A percentile compares a stretch with the other conserved stretches of the same genome.
Conservation (phyloP, 2,888 invertebrate species). For the Cheilosia urbana region DNA sequence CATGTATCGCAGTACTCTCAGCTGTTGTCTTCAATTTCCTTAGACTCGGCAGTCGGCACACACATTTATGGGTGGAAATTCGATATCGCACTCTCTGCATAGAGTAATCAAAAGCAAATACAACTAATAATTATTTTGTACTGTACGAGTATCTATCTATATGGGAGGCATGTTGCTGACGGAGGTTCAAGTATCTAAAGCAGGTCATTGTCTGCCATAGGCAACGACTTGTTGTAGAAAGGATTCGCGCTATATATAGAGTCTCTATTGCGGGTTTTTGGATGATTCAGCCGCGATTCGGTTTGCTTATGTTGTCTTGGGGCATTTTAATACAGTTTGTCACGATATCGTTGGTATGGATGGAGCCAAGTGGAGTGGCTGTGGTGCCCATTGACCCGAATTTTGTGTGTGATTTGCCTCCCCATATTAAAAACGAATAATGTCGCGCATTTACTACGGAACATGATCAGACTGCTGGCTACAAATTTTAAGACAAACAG, state of each 20-base stretch:
- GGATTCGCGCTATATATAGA: constrained; percentile 62
- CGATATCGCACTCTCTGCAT: constrained; percentile 65
- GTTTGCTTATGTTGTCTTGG: constrained; percentile 63
- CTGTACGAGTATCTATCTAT: constrained; percentile 18
- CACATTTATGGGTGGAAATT: constrained; percentile 57
- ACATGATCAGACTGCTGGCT: constrained; percentile 52
- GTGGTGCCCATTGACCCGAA: constrained; percentile 74
- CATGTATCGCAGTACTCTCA: constrained; percentile 19
- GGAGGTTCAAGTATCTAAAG: constrained; percentile 54
- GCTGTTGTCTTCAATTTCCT: constrained; percentile 49
- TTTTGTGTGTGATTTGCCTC: constrained; percentile 74
- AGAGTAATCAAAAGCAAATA: constrained; percentile 62
- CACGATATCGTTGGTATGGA: constrained; percentile 66
- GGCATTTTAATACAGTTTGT: constrained; percentile 75
- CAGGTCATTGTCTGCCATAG: constrained; percentile 66
- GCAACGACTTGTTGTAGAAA: constrained; percentile 47
- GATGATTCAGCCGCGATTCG: constrained; percentile 62
- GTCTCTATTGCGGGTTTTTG: background rate
- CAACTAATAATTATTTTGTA: constrained; percentile 72
- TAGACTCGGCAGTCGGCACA: constrained; percentile 5
- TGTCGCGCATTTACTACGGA: constrained; percentile 67
- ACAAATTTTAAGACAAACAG: constrained; percentile 3
- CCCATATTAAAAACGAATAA: constrained; percentile 74
- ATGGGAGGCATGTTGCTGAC: constrained; percentile 15
- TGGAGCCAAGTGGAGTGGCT: constrained; percentile 54